Conservation (phyloP, 2,797 vertebrate genomes). For the Leptoclinus maculatus region DNA sequence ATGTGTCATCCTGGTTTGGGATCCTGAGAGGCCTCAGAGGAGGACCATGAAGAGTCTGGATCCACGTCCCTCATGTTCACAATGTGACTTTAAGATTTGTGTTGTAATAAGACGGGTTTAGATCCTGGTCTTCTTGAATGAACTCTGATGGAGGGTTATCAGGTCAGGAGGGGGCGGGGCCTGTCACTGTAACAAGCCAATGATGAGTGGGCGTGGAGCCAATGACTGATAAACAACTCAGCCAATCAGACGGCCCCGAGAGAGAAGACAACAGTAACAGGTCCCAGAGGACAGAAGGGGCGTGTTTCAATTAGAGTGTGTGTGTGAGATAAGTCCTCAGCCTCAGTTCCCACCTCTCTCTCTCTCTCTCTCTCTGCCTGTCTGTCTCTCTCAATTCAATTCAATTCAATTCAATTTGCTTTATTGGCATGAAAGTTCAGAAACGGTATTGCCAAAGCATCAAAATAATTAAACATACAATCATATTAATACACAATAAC, state of each 20-base stretch:
- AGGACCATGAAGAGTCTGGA: too few relatives aligned
- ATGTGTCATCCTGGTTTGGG: too few relatives aligned
- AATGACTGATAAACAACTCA: constrained; percentile 77
- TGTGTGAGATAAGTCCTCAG: constrained; percentile 9
- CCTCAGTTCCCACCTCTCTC: constrained; percentile 48
- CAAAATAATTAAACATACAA: too few relatives aligned
- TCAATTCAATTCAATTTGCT: too few relatives aligned
- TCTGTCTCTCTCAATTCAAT: too few relatives aligned
- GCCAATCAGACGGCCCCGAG: constrained; percentile 69
- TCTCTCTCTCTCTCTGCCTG: not conserved
- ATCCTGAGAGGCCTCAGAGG: too few relatives aligned
- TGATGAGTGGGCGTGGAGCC: constrained; percentile 58
- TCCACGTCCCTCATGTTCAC: too few relatives aligned
- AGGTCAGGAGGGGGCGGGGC: constrained; percentile 31
- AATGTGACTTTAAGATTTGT: too few relatives aligned
- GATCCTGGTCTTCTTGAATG: constrained; percentile 1
- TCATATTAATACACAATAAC: too few relatives aligned
- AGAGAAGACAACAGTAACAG: constrained; percentile 34
- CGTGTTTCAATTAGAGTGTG: constrained; percentile 51
- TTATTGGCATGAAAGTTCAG: too few relatives aligned
- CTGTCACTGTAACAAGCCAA: constrained; percentile 52
- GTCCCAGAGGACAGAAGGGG: constrained; percentile 73
- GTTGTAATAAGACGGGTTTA: too few relatives aligned
- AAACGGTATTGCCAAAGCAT: too few relatives aligned
- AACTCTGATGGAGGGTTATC: not conserved